phyloP scores from a whole-genome alignment of 1,140 invertebrate species.

The Cherax destructor region DNA sequence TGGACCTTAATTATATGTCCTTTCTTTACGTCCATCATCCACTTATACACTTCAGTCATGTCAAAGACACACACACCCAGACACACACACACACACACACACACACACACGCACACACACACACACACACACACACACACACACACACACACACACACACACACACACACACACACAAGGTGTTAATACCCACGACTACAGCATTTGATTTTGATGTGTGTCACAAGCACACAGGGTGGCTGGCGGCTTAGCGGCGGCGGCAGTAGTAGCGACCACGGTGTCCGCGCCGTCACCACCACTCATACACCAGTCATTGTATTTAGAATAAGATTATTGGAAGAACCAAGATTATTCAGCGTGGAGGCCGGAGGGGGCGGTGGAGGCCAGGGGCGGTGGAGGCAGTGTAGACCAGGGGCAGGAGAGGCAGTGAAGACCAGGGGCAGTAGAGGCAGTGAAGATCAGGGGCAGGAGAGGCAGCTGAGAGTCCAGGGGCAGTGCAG shows the following conservation, averaged over 20 bases:
- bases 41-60: no score
- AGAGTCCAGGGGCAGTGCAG: no score
- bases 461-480: neutral
- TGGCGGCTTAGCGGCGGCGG: neutral
- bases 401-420: neutral
- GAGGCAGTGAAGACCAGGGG: no score
- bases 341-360: no score
- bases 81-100: slow-evolving; percentile 12
- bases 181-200: neutral
- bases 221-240: neutral
- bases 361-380: no score
- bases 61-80: neutral
- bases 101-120: neutral
- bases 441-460: no score
- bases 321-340: neutral
- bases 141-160: slow-evolving; percentile 1
- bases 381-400: neutral
- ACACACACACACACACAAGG: slow-evolving; percentile 14
- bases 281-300: neutral
- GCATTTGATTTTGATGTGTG: slow-evolving; percentile 37
- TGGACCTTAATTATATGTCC: no score
- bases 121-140: slow-evolving; percentile 3
- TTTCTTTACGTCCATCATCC: no score
- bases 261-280: neutral
- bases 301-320: slow-evolving; percentile 18